phyloP scores from a whole-genome alignment of 2,888 invertebrate genomes.

The Entomobrya proxima region DNA sequence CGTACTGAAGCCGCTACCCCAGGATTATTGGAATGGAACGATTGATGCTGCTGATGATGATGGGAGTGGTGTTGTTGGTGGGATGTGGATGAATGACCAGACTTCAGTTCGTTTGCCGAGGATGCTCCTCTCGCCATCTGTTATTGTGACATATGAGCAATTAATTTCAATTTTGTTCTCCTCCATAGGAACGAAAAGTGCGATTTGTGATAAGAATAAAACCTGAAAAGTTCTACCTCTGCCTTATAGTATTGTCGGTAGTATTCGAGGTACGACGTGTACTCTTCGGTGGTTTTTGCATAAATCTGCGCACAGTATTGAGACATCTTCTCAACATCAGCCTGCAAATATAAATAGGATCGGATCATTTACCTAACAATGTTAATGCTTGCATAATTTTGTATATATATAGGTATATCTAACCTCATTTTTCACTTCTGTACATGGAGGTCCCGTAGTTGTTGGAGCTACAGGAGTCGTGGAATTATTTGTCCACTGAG shows the following conservation, averaged over 20 bases:
- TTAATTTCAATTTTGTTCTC: too few relatives aligned
- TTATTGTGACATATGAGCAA: not conserved
- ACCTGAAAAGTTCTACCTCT: slow-evolving; percentile 81
- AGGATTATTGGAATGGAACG: slow-evolving; percentile 11
- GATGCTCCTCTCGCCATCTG: slow-evolving; percentile 36
- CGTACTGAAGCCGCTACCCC: slow-evolving; percentile 75
- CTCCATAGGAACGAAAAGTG: not conserved
- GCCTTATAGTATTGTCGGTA: slow-evolving; percentile 85
- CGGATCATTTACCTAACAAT: too few relatives aligned
- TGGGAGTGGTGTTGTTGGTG: not conserved
- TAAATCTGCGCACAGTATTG: slow-evolving; percentile 87
- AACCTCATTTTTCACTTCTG: slow-evolving; percentile 54
- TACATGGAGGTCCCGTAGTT: slow-evolving; percentile 42
- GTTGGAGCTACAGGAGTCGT: not conserved
- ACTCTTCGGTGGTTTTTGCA: slow-evolving; percentile 85
- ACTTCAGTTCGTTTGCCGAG: not conserved
- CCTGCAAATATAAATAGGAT: slow-evolving; percentile 78
- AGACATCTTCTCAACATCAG: slow-evolving; percentile 85
- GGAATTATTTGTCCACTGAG: slow-evolving; percentile 77
- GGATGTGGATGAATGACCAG: slow-evolving; percentile 14
- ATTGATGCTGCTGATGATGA: slow-evolving; percentile 25
- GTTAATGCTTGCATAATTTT: too few relatives aligned
- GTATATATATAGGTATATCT: not conserved
- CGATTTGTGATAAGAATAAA: slow-evolving; percentile 83
- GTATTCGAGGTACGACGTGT: slow-evolving; percentile 84